Evolutionary conservation across 2,888 invertebrate species (phyloP), one percentile per base, ranked within the genome.

Genomic region (Priocnemis perturbator): DNA sequence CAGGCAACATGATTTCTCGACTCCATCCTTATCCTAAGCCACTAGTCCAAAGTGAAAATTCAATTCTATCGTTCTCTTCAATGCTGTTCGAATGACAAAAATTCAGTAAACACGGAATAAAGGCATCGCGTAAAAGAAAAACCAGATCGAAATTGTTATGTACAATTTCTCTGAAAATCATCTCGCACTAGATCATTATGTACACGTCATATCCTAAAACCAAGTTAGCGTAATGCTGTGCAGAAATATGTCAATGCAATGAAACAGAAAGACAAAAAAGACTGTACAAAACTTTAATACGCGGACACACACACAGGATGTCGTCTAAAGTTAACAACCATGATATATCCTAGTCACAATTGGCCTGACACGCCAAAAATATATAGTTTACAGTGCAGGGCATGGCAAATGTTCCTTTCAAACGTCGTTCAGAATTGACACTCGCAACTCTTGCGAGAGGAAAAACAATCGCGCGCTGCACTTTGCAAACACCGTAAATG

Each of bases 261-360:
- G n/a, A 47, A 68, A 64, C 56, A 55, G 70, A 70, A 1, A 9
- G 11, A 37, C 37, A 37, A 11, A 37, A 37, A 37, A 37, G 65
- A 61, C 74, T 73, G 67, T 70, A 73, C 62, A 74, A 48, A 60
- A 74, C 57, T 63, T 60, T 37, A 60, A 65, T 45, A 61, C 37
- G 37, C 37, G 37, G 14, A 11, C 37, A 37, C 37, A 65, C 60
- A 60, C 58, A 58, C 53, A 48, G 62, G 44, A 53, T 23, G 44
- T 67, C 55, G 56, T 52, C 44, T 60, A 64, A 30, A 11, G 23
- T 59, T 48, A 64, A 48, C 7, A 45, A 20, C 66, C 67, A 73
- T 26, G 48, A 26, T 53, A 37, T 48, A 60, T 37, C 23, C 19
- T 64, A 73, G 55, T 63, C 61, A 52, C 53, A 37, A 37, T 21